A percentile compares a stretch with the other conserved stretches of the same genome.
Evolutionary conservation across 2,113 vertebrate species (phyloP).

Genomic region (Spheniscus mendiculus): DNA sequence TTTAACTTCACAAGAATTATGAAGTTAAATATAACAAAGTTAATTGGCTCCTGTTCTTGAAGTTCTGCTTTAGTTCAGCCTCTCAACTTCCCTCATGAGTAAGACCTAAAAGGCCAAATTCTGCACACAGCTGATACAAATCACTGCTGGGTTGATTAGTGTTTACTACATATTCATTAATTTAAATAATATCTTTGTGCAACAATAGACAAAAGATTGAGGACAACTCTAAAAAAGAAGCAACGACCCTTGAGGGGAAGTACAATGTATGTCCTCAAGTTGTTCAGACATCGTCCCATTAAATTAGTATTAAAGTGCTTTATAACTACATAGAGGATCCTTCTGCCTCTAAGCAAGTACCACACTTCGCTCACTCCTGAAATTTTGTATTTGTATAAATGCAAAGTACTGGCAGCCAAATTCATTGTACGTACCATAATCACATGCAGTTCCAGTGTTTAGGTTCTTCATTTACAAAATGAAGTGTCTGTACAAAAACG

Average conservation of each 20-base stretch:
- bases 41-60: not conserved
- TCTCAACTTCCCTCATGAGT: not conserved
- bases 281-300: conserved; percentile 2
- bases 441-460: not conserved
- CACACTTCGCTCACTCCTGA: not conserved
- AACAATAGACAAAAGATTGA: not conserved
- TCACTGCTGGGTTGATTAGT: not conserved
- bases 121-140: not conserved
- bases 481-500: not conserved
- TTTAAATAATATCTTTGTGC: conserved; percentile 34
- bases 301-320: conserved; percentile 58
- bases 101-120: not conserved
- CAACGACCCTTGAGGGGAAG: not conserved
- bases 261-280: conserved; percentile 39
- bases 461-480: not conserved
- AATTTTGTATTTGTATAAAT: not conserved
- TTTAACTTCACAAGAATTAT: conserved; percentile 7
- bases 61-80: not conserved
- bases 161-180: not conserved
- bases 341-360: not conserved
- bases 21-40: not conserved
- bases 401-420: not conserved
- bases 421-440: not conserved
- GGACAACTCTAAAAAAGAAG: not conserved
- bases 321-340: conserved; percentile 1